Evolutionary conservation across 2,888 invertebrate species (phyloP).

Genomic region (Automeris io): DNA sequence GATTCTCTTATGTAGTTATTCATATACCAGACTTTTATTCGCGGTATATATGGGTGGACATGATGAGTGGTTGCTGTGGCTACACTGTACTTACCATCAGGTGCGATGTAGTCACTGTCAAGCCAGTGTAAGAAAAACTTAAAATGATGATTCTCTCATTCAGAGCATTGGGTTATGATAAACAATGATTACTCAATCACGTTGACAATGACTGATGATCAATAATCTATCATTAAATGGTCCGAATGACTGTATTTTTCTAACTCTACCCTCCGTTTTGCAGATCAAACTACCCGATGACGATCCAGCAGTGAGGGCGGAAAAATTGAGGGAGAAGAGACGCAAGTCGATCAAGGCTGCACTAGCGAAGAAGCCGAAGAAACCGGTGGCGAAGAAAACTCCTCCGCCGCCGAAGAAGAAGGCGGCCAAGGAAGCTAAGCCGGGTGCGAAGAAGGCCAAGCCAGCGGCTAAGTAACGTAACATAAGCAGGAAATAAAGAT

Average conservation of each 20-base stretch:
- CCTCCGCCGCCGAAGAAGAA: slow-evolving; percentile 58
- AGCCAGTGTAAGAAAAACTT: too few species aligned
- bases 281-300: slow-evolving; percentile 68
- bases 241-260: background rate
- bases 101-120: too few species aligned
- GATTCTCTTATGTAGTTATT: too few species aligned
- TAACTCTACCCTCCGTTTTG: background rate
- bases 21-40: too few species aligned
- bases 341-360: slow-evolving; percentile 71
- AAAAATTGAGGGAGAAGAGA: slow-evolving; percentile 68
- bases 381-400: slow-evolving; percentile 63
- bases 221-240: background rate
- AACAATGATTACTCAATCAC: slow-evolving; percentile 62
- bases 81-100: too few species aligned
- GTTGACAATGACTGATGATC: slow-evolving; percentile 60
- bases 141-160: slow-evolving; percentile 63
- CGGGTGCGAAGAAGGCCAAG: slow-evolving; percentile 7
- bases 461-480: slow-evolving; percentile 10
- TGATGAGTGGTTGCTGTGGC: too few species aligned
- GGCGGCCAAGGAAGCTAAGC: slow-evolving; percentile 30
- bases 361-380: slow-evolving; percentile 72
- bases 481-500: slow-evolving; percentile 11
- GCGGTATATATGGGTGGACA: too few species aligned
- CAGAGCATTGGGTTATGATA: slow-evolving; percentile 76
- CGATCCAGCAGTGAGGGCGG: slow-evolving; percentile 65